Evolutionary conservation across 2,797 vertebrate species (phyloP).

Genomic region (Sebastes nivosus): DNA sequence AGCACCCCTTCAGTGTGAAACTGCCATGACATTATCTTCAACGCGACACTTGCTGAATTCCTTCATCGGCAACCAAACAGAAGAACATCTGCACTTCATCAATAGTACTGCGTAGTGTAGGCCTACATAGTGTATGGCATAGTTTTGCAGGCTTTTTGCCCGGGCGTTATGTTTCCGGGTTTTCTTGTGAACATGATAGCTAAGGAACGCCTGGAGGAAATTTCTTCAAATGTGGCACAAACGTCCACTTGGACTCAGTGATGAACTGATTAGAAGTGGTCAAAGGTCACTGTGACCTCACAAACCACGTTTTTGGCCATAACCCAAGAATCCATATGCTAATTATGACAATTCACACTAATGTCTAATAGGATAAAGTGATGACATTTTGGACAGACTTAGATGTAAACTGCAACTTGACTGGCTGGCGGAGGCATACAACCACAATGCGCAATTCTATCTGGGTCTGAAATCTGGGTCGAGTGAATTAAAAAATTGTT

Average conservation of each 20-base stretch:
- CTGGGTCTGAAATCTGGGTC: background rate
- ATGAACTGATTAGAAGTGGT: no score
- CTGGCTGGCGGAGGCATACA: background rate
- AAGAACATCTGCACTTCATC: background rate
- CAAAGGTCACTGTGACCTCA: no score
- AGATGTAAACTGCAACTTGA: background rate
- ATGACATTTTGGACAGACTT: background rate
- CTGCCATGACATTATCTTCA: background rate
- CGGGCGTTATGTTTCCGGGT: no score
- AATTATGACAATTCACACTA: background rate
- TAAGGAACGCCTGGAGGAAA: no score
- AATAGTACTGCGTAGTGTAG: background rate
- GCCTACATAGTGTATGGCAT: background rate
- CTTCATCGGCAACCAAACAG: background rate
- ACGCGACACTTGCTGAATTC: background rate
- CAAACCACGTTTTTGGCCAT: no score
- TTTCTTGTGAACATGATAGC: no score
- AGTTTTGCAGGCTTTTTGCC: background rate
- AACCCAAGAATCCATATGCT: background rate
- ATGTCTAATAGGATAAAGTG: background rate
- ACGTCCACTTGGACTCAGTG: no score
- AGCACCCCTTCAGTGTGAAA: background rate
- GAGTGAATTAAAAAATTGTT: no score
- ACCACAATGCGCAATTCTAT: no score
- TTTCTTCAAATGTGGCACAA: no score